Conservation (phyloP, 2,113 vertebrate species). For the Leptobrachium ailaonicum region DNA sequence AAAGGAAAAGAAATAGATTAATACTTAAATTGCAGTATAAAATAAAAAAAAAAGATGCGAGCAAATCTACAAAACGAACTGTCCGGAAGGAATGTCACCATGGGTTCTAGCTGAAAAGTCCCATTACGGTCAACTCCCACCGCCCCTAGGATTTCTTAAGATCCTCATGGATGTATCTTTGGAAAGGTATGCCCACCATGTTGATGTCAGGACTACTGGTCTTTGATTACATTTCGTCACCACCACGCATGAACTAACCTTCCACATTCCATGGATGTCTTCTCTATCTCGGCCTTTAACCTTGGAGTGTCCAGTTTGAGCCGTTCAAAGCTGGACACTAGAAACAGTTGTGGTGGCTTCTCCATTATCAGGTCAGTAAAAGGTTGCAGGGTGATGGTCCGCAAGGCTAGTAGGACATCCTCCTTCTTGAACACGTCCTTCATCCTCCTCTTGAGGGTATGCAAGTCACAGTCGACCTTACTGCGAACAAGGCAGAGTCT, state of each 20-base stretch:
- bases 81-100: too few species aligned
- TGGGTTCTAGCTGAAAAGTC: too few species aligned
- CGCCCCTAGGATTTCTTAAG: too few species aligned
- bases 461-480: slow-evolving; percentile 41
- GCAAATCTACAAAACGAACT: too few species aligned
- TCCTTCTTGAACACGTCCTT: neutral
- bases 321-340: slow-evolving; percentile 48
- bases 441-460: slow-evolving; percentile 52
- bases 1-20: neutral
- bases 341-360: slow-evolving; percentile 20
- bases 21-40: too few species aligned
- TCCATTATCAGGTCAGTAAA: neutral
- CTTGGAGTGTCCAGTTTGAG: slow-evolving; percentile 12
- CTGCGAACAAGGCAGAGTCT: slow-evolving; percentile 40
- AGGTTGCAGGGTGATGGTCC: neutral
- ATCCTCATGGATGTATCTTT: too few species aligned
- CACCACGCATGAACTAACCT: slow-evolving; percentile 20
- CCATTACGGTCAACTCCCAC: too few species aligned
- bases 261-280: neutral
- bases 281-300: slow-evolving; percentile 32
- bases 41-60: too few species aligned
- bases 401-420: slow-evolving; percentile 1
- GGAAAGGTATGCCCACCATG: too few species aligned
- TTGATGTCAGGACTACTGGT: neutral
- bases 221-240: neutral